A percentile compares a stretch with the other conserved stretches of the same genome.
Evolutionary conservation across 2,888 invertebrate species (phyloP).

Genomic region (Ochlodes sylvanus): DNA sequence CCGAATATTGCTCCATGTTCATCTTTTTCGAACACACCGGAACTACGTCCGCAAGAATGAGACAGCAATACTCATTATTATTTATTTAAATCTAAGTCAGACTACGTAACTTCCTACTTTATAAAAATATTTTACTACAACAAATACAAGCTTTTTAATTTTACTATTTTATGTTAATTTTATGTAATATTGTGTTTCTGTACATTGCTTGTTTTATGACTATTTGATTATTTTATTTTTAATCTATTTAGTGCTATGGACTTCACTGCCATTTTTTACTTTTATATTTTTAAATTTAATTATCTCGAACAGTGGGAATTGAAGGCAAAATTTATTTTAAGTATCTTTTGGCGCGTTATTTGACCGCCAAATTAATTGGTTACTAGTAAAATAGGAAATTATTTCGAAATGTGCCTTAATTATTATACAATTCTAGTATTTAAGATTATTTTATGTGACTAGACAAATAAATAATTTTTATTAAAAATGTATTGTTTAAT

Average conservation of each 20-base stretch:
- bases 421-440: conserved; percentile 57
- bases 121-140: too few relatives aligned
- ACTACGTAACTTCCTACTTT: background rate
- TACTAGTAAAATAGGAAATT: conserved; percentile 45
- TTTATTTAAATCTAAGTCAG: conserved; percentile 35
- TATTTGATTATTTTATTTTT: conserved; percentile 12
- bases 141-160: too few relatives aligned
- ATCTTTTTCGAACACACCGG: background rate
- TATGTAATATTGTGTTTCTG: background rate
- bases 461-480: conserved; percentile 46
- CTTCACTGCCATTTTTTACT: conserved; percentile 55
- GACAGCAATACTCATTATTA: conserved; percentile 28
- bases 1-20: background rate
- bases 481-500: conserved; percentile 6
- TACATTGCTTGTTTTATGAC: conserved; percentile 27
- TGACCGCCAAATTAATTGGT: conserved; percentile 24
- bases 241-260: conserved; percentile 17
- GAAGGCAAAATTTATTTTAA: conserved; percentile 31
- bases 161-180: background rate
- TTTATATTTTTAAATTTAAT: conserved; percentile 41
- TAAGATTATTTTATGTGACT: conserved; percentile 57
- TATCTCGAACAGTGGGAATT: background rate
- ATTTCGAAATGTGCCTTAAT: conserved; percentile 67
- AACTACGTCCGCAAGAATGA: background rate
- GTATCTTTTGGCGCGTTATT: conserved; percentile 13